Evolutionary conservation across 2,888 invertebrate genomes (phyloP), one percentile per base, ranked within the genome.

Genomic region (Euclidia mi): DNA sequence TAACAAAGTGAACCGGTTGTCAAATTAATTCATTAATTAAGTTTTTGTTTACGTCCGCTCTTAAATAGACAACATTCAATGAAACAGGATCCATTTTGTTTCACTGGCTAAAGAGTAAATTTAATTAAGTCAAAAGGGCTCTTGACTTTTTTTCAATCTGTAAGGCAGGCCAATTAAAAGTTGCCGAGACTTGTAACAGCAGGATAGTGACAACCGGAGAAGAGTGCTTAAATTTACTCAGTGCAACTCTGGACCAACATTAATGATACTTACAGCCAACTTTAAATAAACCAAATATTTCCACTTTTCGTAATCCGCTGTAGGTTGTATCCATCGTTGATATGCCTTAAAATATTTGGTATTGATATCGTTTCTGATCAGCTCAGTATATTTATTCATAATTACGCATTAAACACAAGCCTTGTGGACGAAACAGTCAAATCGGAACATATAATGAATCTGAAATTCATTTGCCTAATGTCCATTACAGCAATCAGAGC

Each of bases 151-250:
- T 90, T 90, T 87, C 87, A 88, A 88, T 90, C 86, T 83, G 84
- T 85, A 83, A 82, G 81, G 81, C 81, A 78, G 81, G 91, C 90
- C 91, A 92, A 90, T 91, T 91, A 91, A 91, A 92, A 90, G 89
- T 91, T 90, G 82, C 81, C 71, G 85, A 79, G 85, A 79, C 82
- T 87, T 82, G 84, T 84, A 78, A 79, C 61, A 63, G 47, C 50
- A 78, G 83, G 78, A 78, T 81, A 82, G 84, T 88, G 86, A 88
- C 90, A 89, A 87, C 84, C 77, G 74, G 70, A 72, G 60, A 71
- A 89, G 86, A 79, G 87, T 78, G 67, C 88, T 88, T 79, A 67
- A 81, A 85, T 68, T 87, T 81, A 77, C 74, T 78, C 76, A 78
- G 68, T 61, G 69, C 74, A 81, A 79, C 79, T 83, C 75, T 48